These are phyloP conservation scores for Podarcis lilfordi DNA, from an alignment of 2,797 vertebrate species.

Conservation along the genomic window DNA sequence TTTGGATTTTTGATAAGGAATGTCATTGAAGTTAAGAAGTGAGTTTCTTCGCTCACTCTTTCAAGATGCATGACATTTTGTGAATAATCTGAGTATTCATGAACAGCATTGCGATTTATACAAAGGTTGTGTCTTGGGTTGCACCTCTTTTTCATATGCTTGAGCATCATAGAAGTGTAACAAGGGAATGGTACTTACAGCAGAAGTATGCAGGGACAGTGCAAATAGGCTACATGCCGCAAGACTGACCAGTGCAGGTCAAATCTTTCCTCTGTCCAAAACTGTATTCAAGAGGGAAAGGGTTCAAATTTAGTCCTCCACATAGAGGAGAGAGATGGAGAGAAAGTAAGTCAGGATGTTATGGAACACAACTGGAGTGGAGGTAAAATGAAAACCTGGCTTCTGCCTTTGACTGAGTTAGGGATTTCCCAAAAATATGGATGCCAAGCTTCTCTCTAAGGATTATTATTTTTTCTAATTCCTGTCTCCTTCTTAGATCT, in stretches of 20 bases:
- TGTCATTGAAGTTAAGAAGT: not conserved
- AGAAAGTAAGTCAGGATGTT: not conserved
- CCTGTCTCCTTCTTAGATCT: too few relatives aligned
- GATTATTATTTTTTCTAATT: too few relatives aligned
- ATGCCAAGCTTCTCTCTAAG: too few relatives aligned
- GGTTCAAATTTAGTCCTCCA: too few relatives aligned
- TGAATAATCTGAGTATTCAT: constrained; percentile 10
- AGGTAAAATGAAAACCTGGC: too few relatives aligned
- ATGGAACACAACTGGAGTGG: not conserved
- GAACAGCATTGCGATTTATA: not conserved
- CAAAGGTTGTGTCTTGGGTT: not conserved
- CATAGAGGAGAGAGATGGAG: too few relatives aligned
- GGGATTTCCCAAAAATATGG: too few relatives aligned
- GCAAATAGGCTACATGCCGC: not conserved
- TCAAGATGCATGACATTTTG: not conserved
- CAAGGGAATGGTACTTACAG: not conserved
- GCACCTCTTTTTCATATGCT: too few relatives aligned
- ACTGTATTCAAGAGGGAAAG: not conserved
- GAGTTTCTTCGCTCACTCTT: not conserved
- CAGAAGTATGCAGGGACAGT: not conserved
- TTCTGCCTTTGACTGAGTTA: too few relatives aligned
- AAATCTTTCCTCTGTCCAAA: not conserved
- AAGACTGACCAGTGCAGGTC: not conserved
- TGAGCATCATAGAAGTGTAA: not conserved
- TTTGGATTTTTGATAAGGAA: not conserved